These are phyloP conservation scores for Antechinus flavipes DNA, from an alignment of 2,113 vertebrate species.

Conservation along the genomic window DNA sequence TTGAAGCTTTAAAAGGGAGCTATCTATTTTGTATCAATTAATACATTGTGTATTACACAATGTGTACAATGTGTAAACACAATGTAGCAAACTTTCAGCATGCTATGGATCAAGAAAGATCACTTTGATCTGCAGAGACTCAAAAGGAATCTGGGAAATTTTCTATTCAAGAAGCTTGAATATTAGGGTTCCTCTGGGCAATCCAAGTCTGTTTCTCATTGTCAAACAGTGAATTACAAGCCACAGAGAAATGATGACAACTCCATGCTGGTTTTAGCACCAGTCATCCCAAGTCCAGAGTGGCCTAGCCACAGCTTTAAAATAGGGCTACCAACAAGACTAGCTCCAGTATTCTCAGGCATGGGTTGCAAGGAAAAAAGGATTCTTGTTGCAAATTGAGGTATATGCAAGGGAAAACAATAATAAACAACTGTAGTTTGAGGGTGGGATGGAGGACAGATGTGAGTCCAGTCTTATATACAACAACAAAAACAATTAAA, in stretches of 20 bases:
- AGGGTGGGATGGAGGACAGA: not conserved
- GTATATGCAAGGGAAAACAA: not conserved
- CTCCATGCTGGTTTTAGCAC: not conserved
- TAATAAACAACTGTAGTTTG: not conserved
- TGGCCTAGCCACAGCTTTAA: accelerated
- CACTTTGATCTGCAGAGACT: not conserved
- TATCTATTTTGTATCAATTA: no score
- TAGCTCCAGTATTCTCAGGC: not conserved
- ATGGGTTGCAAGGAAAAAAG: not conserved
- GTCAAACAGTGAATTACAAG: conserved; percentile 23
- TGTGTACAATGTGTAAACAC: not conserved
- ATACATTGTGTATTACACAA: no score
- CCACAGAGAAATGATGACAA: not conserved
- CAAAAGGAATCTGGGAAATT: not conserved
- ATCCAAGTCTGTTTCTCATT: not conserved
- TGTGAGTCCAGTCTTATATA: not conserved
- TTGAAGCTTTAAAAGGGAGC: not conserved
- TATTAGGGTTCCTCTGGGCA: not conserved
- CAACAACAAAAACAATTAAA: not conserved
- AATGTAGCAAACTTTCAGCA: accelerated
- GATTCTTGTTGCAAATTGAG: not conserved
- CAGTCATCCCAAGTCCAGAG: not conserved
- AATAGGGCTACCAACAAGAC: not conserved
- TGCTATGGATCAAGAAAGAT: not conserved
- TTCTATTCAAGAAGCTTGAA: not conserved